Conservation (phyloP, 2,888 invertebrate species). For the Trachelus stipa region DNA sequence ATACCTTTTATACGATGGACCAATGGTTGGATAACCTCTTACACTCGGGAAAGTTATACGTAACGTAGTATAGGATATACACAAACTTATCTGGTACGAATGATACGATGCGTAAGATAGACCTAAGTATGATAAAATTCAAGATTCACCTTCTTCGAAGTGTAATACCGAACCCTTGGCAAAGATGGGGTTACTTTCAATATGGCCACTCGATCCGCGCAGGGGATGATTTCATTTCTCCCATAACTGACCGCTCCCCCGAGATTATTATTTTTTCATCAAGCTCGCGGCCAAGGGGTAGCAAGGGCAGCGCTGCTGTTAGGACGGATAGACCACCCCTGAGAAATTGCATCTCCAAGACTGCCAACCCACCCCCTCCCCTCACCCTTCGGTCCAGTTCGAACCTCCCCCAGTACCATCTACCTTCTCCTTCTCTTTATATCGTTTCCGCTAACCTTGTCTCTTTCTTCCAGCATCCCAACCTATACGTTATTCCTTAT, state of each 20-base stretch:
- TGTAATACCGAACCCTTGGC: not conserved
- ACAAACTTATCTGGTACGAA: not conserved
- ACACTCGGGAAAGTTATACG: not conserved
- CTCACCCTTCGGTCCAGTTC: conserved; percentile 14
- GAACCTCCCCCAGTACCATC: conserved; percentile 7
- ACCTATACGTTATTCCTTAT: not conserved
- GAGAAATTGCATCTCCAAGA: conserved; percentile 62
- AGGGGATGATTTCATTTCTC: conserved; percentile 52
- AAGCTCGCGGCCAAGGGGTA: conserved; percentile 30
- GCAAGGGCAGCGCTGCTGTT: conserved; percentile 15
- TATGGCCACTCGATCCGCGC: not conserved
- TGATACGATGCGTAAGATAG: not conserved
- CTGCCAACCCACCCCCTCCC: conserved; percentile 34
- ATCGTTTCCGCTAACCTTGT: not conserved
- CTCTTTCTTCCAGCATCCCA: not conserved
- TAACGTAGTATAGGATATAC: not conserved
- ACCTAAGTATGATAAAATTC: not conserved
- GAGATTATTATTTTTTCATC: conserved; percentile 67
- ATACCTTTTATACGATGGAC: not conserved
- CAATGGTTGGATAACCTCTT: not conserved
- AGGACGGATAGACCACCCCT: conserved; percentile 52
- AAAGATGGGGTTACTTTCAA: not conserved
- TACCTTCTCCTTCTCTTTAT: not conserved
- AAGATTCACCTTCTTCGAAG: not conserved
- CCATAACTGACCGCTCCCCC: conserved; percentile 59